A percentile compares a stretch with the other conserved stretches of the same genome.
Conservation (phyloP, 1,140 invertebrate genomes). For the Pararge aegeria region DNA sequence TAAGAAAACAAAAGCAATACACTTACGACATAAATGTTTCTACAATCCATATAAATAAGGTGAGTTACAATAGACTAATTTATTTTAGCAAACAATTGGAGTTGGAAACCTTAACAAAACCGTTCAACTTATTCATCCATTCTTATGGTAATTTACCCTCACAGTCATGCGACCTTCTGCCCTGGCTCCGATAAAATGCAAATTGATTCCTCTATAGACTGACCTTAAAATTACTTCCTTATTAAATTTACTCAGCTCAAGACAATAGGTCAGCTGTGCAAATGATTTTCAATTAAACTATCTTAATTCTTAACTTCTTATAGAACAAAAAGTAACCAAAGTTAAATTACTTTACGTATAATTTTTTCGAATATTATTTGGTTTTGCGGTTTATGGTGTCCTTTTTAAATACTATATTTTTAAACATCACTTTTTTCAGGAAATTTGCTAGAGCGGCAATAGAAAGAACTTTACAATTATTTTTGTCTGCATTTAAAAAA, state of each 20-base stretch:
- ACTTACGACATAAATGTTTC: background rate
- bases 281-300: background rate
- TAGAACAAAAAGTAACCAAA: too few species aligned
- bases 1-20: too few species aligned
- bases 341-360: too few species aligned
- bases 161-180: slow-evolving; percentile 68
- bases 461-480: too few species aligned
- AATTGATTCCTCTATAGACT: slow-evolving; percentile 57
- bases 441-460: too few species aligned
- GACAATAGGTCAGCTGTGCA: slow-evolving; percentile 1
- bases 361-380: too few species aligned
- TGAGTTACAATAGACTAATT: slow-evolving; percentile 8
- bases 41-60: background rate
- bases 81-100: slow-evolving; percentile 27
- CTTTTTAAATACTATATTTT: too few species aligned
- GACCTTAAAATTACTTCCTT: slow-evolving; percentile 65
- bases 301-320: background rate
- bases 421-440: too few species aligned
- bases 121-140: slow-evolving; percentile 61
- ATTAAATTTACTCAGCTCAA: slow-evolving; percentile 25
- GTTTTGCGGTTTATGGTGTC: too few species aligned
- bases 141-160: slow-evolving; percentile 66
- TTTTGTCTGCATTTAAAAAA: too few species aligned
- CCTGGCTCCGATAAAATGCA: slow-evolving; percentile 70
- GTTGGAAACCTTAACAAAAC: slow-evolving; percentile 42